A percentile compares a stretch with the other conserved stretches of the same genome.
These are phyloP conservation scores for Pseudolaguvia tuberculata DNA, from an alignment of 2,113 vertebrate genomes.

Conservation along the genomic window DNA sequence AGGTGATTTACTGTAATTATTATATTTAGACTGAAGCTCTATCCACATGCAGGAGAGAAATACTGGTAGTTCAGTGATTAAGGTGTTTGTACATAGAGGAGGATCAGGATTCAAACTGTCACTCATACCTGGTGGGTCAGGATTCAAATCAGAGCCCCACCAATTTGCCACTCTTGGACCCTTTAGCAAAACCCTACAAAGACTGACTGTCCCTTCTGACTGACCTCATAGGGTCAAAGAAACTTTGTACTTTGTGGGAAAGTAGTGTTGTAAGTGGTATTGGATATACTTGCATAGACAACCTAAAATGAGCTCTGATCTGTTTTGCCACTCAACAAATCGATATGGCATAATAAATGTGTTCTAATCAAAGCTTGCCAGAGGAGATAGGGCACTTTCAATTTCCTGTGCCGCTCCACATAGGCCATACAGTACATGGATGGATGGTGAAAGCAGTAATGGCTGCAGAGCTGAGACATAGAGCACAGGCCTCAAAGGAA, in stretches of 20 bases:
- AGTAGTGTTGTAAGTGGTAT: not conserved
- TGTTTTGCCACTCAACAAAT: conserved; percentile 11
- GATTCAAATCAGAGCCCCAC: too few relatives aligned
- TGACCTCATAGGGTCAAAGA: not conserved
- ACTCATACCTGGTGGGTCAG: too few relatives aligned
- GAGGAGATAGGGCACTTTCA: not conserved
- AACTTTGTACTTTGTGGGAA: not conserved
- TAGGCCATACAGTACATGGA: not conserved
- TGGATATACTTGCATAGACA: not conserved
- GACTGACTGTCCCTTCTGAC: too few relatives aligned
- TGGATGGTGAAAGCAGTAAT: not conserved
- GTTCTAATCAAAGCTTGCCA: not conserved
- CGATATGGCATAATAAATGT: conserved; percentile 10
- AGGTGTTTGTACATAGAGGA: too few relatives aligned
- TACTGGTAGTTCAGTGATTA: not conserved
- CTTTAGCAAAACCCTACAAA: too few relatives aligned
- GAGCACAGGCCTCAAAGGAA: not conserved
- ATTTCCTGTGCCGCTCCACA: conserved; percentile 6
- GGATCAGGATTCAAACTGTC: too few relatives aligned
- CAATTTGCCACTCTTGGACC: too few relatives aligned
- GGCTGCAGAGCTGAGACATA: not conserved
- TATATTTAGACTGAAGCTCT: not conserved
- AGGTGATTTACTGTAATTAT: too few relatives aligned
- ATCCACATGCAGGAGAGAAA: not conserved
- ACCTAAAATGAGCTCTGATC: not conserved